phyloP scores from a whole-genome alignment of 2,797 vertebrate genomes.

The Eidolon dupreanum region DNA sequence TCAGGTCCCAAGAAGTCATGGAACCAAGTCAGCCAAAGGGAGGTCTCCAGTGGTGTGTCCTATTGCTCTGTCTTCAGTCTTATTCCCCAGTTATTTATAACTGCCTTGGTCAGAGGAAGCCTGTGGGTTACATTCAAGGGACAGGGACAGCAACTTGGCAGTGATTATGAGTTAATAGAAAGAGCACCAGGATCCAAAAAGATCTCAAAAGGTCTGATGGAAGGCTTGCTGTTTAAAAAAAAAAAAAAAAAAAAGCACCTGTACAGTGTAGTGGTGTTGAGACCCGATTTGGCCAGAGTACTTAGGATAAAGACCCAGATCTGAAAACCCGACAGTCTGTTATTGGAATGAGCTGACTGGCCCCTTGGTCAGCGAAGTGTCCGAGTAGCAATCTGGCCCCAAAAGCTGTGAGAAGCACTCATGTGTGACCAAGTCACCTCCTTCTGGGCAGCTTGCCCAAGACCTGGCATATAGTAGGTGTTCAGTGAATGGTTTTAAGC shows the following conservation, averaged over 20 bases:
- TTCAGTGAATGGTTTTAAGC: background rate
- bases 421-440: background rate
- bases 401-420: background rate
- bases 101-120: background rate
- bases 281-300: background rate
- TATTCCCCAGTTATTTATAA: background rate
- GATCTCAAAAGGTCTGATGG: background rate
- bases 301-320: background rate
- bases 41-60: background rate
- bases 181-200: background rate
- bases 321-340: background rate
- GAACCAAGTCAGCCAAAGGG: background rate
- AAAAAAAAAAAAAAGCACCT: background rate
- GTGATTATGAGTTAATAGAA: background rate
- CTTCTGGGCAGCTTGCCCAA: background rate
- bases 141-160: background rate
- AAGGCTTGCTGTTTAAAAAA: background rate
- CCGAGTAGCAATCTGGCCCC: background rate
- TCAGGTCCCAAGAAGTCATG: background rate
- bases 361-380: background rate
- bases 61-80: background rate
- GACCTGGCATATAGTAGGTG: background rate
- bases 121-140: background rate
- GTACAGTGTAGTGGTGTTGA: background rate
- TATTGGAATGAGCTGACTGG: background rate